Evolutionary conservation across 1,140 invertebrate species (phyloP).

Genomic region (Zophobas atratus): DNA sequence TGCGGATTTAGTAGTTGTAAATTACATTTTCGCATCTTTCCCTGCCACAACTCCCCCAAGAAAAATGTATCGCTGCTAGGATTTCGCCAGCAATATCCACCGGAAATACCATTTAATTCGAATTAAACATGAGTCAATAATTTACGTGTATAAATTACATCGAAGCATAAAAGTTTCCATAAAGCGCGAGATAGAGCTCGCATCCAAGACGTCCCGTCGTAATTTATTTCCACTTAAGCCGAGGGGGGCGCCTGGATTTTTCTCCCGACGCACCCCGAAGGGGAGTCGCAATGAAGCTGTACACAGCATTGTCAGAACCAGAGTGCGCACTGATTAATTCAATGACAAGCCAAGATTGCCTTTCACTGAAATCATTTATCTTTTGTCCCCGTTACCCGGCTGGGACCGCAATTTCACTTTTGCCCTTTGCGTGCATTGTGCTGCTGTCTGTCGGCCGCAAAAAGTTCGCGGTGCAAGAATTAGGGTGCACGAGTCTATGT

Average conservation of each 20-base stretch:
- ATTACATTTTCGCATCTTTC: too few species aligned
- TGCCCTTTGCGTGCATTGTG: constrained; percentile 4
- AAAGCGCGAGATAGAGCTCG: constrained; percentile 46
- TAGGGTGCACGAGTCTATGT: constrained; percentile 4
- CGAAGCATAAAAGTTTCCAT: constrained; percentile 52
- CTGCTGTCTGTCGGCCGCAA: constrained; percentile 19
- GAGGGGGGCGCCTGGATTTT: constrained; percentile 54
- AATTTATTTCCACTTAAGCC: constrained; percentile 60
- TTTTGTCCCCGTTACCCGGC: constrained; percentile 41
- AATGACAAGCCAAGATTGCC: constrained; percentile 58
- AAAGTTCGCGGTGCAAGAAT: constrained; percentile 7
- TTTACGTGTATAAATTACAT: constrained; percentile 55
- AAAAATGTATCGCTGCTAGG: background rate
- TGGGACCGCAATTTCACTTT: constrained; percentile 47
- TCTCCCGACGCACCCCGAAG: constrained; percentile 35
- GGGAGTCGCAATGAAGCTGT: constrained; percentile 50
- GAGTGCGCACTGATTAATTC: constrained; percentile 54
- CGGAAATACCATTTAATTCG: constrained; percentile 38
- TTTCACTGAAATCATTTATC: constrained; percentile 56
- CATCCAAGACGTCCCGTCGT: constrained; percentile 47
- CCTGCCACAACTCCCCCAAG: too few species aligned
- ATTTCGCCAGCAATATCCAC: background rate
- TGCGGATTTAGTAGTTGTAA: too few species aligned
- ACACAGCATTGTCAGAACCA: constrained; percentile 55
- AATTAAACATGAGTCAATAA: constrained; percentile 54